Base-by-base conservation (phyloP, 2,888 invertebrate species). In the Drosophila tripunctata region DNA sequence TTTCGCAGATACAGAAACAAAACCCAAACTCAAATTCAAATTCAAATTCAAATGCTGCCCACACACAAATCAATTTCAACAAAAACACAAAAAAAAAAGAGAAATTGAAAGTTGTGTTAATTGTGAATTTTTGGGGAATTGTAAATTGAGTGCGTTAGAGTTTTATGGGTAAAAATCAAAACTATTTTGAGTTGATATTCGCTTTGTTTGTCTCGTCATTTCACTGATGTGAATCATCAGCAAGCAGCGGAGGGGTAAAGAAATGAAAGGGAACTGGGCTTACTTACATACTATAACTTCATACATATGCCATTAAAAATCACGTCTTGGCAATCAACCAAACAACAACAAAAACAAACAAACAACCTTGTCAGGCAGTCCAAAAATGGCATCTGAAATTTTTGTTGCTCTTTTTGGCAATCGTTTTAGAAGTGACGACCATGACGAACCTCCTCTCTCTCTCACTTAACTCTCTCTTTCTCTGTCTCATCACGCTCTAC, bases 331-430 rank as follows among this genome's bases (percentile, higher is more conserved):
- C 83, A 77, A 78, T 68, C 69, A 75, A 47, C 45, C 36, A 75
- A 47, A 41, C 36, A 55, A 24, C 61, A 52, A 66, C 55, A 51
- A 43, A 36, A 62, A 36, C 31, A 44, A 55, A 41, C 33, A 24
- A 48, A 43, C 51, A 71, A 35, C 73, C 56, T 65, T 63, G 77
- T 60, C 58, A 58, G 48, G 41, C 62, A 70, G 21, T 22, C 80
- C 84, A 70, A 76, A 81, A 84, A 81, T 74, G 87, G 80, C 58
- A 73, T 58, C 80, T 70, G 43, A 76, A 83, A 52, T 35, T 45
- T n/a, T 56, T 78, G 54, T 31, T 52, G 64, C 69, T 83, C 41
- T 65, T 86, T 86, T 84, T 84, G 80, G 80, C 80, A 68, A 73
- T 58, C 86, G 67, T 40, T 72, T 80, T 86, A 78, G 76, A 65